Percentiles rank a stretch among this genome's conserved stretches.
phyloP scores from a whole-genome alignment of 2,113 vertebrate genomes.

The Carettochelys insculpta region DNA sequence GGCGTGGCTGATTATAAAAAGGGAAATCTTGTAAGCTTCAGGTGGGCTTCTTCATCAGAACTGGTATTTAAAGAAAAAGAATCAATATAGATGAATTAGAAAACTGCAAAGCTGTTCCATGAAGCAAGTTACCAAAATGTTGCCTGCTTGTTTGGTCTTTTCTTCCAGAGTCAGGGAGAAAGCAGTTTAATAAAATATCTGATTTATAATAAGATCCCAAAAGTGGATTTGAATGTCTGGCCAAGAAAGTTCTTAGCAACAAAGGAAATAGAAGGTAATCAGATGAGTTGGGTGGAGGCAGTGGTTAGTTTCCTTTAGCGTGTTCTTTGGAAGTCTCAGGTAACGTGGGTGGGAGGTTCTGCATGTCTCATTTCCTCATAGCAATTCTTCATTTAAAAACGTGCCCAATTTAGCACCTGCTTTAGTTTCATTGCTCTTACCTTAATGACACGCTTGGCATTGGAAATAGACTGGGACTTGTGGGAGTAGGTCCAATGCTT shows the following conservation, averaged over 20 bases:
- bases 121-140: conserved; percentile 28
- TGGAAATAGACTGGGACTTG: conserved; percentile 36
- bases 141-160: conserved; percentile 31
- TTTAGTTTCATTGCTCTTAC: conserved; percentile 70
- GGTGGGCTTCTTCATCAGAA: conserved; percentile 1
- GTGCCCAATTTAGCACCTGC: conserved; percentile 67
- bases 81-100: conserved; percentile 57
- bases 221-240: conserved; percentile 46
- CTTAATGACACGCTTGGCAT: conserved; percentile 12
- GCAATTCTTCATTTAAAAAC: conserved; percentile 61
- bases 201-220: conserved; percentile 46
- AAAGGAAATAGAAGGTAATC: conserved; percentile 50
- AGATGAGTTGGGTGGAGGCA: conserved; percentile 44
- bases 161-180: conserved; percentile 41
- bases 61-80: conserved; percentile 55
- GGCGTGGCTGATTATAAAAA: background rate
- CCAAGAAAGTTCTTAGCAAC: conserved; percentile 53
- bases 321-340: conserved; percentile 26
- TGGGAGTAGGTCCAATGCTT: background rate
- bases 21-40: background rate
- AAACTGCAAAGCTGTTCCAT: conserved; percentile 37
- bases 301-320: conserved; percentile 1
- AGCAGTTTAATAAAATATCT: conserved; percentile 34
- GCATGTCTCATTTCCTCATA: conserved; percentile 45
- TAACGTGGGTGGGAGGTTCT: conserved; percentile 2